Conservation (phyloP, 1,140 invertebrate species). For the Chymomyza costata region DNA sequence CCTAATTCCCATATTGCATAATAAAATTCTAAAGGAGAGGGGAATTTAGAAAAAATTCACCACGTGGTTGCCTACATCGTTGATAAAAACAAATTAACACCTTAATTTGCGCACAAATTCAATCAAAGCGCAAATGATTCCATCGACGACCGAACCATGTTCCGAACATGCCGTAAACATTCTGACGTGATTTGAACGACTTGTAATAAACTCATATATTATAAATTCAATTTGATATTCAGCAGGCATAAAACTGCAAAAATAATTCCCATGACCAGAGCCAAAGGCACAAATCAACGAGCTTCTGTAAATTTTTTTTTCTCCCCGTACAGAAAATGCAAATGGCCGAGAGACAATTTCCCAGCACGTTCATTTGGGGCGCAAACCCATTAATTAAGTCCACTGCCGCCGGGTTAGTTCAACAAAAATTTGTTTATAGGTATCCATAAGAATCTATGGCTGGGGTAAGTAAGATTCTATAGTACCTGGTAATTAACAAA, state of each 20-base stretch:
- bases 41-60: slow-evolving; percentile 45
- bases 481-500: slow-evolving; percentile 48
- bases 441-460: slow-evolving; percentile 34
- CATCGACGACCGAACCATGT: too few relatives aligned
- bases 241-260: slow-evolving; percentile 53
- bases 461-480: slow-evolving; percentile 30
- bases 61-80: slow-evolving; percentile 31
- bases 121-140: slow-evolving; percentile 1
- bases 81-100: slow-evolving; percentile 55
- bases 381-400: slow-evolving; percentile 59
- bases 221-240: slow-evolving; percentile 63
- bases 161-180: too few relatives aligned
- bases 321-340: slow-evolving; percentile 41
- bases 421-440: slow-evolving; percentile 8
- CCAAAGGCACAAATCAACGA: slow-evolving; percentile 41
- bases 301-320: neutral
- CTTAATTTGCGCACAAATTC: slow-evolving; percentile 21
- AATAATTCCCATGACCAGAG: slow-evolving; percentile 62
- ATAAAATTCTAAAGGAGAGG: slow-evolving; percentile 3
- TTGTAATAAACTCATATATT: slow-evolving; percentile 65
- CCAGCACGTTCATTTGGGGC: slow-evolving; percentile 54
- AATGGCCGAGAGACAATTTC: slow-evolving; percentile 55
- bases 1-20: slow-evolving; percentile 27
- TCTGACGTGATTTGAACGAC: slow-evolving; percentile 33
- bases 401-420: slow-evolving; percentile 2